Evolutionary conservation across 2,113 vertebrate species (phyloP).

Genomic region (Eonycteris spelaea): DNA sequence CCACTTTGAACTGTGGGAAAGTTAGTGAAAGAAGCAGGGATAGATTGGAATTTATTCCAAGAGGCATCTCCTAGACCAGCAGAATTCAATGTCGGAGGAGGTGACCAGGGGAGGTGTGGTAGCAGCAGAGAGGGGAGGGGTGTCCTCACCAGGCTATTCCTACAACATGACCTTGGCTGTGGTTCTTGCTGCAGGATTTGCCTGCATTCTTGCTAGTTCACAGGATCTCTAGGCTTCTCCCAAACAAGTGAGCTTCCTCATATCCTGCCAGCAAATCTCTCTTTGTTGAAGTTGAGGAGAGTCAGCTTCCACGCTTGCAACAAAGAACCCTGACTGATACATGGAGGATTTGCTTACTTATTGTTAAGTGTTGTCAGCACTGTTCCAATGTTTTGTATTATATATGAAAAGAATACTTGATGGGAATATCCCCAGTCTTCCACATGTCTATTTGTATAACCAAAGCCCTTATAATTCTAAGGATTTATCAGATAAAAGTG

Average conservation of each 20-base stretch:
- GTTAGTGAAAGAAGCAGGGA: not conserved
- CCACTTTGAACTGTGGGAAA: not conserved
- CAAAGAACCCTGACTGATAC: not conserved
- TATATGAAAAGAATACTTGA: not conserved
- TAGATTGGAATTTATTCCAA: not conserved
- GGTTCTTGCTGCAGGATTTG: not conserved
- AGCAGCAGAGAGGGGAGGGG: not conserved
- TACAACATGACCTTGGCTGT: not conserved
- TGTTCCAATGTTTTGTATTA: not conserved
- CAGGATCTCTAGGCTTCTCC: not conserved
- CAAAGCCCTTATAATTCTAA: not conserved
- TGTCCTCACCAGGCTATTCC: not conserved
- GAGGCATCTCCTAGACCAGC: not conserved
- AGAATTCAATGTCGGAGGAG: not conserved
- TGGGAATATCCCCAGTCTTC: not conserved
- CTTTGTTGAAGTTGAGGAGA: constrained; percentile 25
- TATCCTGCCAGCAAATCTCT: not conserved
- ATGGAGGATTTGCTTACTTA: not conserved
- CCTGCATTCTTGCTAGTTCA: not conserved
- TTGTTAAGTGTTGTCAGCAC: not conserved
- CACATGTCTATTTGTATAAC: not conserved
- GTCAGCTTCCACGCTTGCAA: not conserved
- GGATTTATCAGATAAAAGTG: not conserved
- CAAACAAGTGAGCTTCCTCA: constrained; percentile 21
- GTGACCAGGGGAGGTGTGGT: not conserved